These are phyloP conservation scores for Festucalex cinctus DNA, from an alignment of 2,113 vertebrate genomes.

Conservation along the genomic window DNA sequence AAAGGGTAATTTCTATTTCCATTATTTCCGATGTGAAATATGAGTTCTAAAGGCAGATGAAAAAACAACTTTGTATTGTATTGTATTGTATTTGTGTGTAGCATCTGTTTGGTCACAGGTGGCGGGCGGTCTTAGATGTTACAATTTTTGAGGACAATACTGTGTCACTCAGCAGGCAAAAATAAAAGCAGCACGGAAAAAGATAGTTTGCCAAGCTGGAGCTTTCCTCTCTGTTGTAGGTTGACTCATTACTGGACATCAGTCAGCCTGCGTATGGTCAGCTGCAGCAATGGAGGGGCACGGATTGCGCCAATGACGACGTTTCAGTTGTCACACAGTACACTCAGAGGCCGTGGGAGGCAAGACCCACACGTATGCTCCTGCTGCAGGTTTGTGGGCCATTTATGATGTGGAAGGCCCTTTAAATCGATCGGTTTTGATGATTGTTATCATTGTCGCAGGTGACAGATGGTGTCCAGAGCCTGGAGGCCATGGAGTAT, in stretches of 20 bases:
- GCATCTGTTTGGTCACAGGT: not conserved
- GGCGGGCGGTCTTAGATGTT: not conserved
- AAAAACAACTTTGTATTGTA: not conserved
- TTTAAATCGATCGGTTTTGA: not conserved
- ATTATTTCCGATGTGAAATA: too few species aligned
- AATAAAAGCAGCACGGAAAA: not conserved
- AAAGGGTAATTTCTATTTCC: too few species aligned
- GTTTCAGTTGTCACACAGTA: slow-evolving; percentile 80
- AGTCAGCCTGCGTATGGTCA: slow-evolving; percentile 90
- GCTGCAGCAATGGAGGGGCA: slow-evolving; percentile 83
- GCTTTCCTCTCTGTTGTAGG: slow-evolving; percentile 41
- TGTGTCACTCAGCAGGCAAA: not conserved
- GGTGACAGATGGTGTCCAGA: slow-evolving; percentile 88
- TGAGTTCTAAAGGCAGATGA: too few species aligned
- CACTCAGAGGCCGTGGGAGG: slow-evolving; percentile 85
- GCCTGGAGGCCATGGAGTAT: slow-evolving; percentile 92
- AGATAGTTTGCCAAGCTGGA: not conserved
- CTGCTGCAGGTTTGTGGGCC: slow-evolving; percentile 77
- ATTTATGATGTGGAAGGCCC: not conserved
- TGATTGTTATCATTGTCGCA: slow-evolving; percentile 39
- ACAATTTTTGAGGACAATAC: not conserved
- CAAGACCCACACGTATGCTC: slow-evolving; percentile 84
- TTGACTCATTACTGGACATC: slow-evolving; percentile 87
- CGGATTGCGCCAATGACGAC: slow-evolving; percentile 81
- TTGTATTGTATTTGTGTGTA: not conserved